These are phyloP conservation scores for Chromobotia macracanthus DNA, from an alignment of 2,797 vertebrate genomes.

Conservation along the genomic window DNA sequence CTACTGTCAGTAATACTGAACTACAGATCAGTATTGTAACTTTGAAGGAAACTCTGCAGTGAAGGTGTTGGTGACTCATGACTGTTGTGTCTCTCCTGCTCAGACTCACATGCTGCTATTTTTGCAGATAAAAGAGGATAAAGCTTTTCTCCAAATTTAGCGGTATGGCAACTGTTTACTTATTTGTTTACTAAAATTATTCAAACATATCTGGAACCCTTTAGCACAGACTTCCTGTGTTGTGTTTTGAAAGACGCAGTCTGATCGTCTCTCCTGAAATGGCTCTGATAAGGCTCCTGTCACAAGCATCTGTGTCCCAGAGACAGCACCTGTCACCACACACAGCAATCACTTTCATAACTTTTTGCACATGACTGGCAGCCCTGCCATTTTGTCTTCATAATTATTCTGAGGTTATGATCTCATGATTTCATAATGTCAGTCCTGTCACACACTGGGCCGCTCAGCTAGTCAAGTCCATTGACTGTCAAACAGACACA, in stretches of 20 bases:
- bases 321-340: slow-evolving; percentile 65
- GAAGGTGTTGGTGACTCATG: neutral
- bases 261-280: slow-evolving; percentile 46
- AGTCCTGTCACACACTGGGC: slow-evolving; percentile 53
- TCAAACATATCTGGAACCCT: slow-evolving; percentile 39
- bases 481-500: slow-evolving; percentile 45
- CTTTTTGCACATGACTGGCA: slow-evolving; percentile 70
- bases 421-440: slow-evolving; percentile 61
- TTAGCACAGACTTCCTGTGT: slow-evolving; percentile 22
- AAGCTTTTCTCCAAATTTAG: slow-evolving; percentile 1
- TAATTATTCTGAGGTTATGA: slow-evolving; percentile 65
- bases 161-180: slow-evolving; percentile 13
- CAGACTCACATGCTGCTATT: neutral
- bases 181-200: slow-evolving; percentile 27
- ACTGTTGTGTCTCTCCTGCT: neutral
- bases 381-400: slow-evolving; percentile 68
- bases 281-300: slow-evolving; percentile 56
- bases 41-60: neutral
- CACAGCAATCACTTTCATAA: slow-evolving; percentile 67
- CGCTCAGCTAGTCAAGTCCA: slow-evolving; percentile 23
- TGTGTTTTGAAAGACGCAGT: slow-evolving; percentile 7
- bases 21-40: too few relatives aligned
- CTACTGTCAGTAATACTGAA: too few relatives aligned
- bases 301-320: slow-evolving; percentile 57
- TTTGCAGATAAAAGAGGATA: neutral